Conservation (phyloP, 1,140 invertebrate species). For the Hyles euphorbiae region DNA sequence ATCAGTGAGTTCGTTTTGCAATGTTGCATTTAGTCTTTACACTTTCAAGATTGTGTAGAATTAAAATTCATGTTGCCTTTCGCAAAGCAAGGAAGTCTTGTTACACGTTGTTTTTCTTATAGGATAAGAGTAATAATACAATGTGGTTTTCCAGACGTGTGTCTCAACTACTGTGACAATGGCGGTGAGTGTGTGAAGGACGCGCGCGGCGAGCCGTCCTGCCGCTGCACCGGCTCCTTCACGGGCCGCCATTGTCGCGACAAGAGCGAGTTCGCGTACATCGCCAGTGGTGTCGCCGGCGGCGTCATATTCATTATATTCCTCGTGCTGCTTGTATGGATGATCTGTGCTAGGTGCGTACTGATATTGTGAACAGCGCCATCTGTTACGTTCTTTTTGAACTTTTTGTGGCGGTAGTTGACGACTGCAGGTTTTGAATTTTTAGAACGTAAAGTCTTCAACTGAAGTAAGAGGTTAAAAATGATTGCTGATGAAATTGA, state of each 20-base stretch:
- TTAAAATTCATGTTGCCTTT: too few relatives aligned
- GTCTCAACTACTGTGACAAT: conserved; percentile 92
- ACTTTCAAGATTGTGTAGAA: too few relatives aligned
- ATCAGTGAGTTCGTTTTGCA: too few relatives aligned
- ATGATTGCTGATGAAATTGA: too few relatives aligned
- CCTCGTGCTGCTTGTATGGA: conserved; percentile 95
- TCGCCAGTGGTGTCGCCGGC: conserved; percentile 93
- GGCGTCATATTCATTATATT: conserved; percentile 94
- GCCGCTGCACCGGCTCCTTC: conserved; percentile 92
- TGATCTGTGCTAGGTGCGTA: conserved; percentile 93
- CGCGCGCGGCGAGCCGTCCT: conserved; percentile 86
- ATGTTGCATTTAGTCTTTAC: too few relatives aligned
- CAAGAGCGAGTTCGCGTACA: conserved; percentile 96
- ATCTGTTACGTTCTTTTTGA: not conserved
- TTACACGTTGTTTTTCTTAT: too few relatives aligned
- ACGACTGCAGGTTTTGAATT: too few relatives aligned
- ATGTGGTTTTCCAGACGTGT: conserved; percentile 82
- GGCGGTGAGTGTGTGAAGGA: conserved; percentile 94
- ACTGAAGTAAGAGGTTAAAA: too few relatives aligned
- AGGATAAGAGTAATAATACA: too few relatives aligned
- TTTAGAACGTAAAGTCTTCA: too few relatives aligned
- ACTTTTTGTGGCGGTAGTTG: too few relatives aligned
- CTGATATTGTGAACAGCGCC: not conserved
- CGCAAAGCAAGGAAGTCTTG: too few relatives aligned
- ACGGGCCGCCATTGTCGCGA: conserved; percentile 93